Conservation (phyloP, 2,113 vertebrate species). For the Microtus ochrogaster region DNA sequence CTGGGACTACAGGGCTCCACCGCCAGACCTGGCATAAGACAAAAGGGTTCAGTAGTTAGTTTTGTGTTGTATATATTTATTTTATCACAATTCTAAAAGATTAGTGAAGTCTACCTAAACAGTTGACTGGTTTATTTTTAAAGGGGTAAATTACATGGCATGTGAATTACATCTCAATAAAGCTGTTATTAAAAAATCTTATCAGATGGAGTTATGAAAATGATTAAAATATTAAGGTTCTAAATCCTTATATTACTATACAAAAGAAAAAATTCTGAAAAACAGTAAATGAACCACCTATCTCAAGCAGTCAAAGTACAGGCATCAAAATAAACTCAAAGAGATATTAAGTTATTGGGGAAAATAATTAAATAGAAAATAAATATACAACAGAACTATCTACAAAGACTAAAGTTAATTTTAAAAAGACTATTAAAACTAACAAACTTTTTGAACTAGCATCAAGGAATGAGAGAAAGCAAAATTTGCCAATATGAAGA, state of each 20-base stretch:
- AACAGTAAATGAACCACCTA: neutral
- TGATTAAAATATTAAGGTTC: neutral
- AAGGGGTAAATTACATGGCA: neutral
- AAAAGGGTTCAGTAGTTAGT: neutral
- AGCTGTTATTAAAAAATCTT: neutral
- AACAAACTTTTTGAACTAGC: neutral
- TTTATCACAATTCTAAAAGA: neutral
- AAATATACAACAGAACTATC: neutral
- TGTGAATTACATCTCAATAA: neutral
- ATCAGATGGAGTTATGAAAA: neutral
- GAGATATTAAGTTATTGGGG: neutral
- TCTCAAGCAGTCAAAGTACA: neutral
- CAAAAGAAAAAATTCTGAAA: neutral
- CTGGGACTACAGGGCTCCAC: neutral
- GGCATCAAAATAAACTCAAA: neutral
- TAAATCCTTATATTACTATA: neutral
- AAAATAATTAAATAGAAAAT: neutral
- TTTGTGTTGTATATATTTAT: neutral
- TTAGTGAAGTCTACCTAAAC: neutral
- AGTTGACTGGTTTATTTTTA: neutral
- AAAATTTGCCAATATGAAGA: neutral
- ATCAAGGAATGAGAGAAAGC: neutral
- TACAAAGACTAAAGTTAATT: neutral
- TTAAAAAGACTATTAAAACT: neutral
- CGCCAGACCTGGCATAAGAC: neutral